Conservation (phyloP, 2,797 vertebrate species). For the Neosilurus hyrtlii region DNA sequence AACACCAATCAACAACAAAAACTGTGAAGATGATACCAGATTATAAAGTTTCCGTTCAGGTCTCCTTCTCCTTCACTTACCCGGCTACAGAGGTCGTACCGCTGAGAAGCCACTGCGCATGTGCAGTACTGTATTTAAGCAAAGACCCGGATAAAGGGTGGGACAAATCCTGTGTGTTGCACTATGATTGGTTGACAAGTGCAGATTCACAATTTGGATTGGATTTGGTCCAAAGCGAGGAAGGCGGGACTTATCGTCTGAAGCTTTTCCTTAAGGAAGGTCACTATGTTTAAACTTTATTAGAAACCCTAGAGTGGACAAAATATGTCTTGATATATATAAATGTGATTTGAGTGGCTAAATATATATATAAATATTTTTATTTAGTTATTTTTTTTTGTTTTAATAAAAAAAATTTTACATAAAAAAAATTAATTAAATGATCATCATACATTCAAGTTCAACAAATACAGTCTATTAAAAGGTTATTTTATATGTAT, state of each 20-base stretch:
- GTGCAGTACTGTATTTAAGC: constrained; percentile 45
- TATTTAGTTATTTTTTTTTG: no score
- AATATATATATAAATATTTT: no score
- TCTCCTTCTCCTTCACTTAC: constrained; percentile 53
- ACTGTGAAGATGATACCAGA: constrained; percentile 38
- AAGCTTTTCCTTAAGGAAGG: constrained; percentile 34
- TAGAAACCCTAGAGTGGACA: not conserved
- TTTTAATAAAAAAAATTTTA: no score
- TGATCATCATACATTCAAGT: not conserved
- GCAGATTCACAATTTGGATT: not conserved
- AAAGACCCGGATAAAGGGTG: constrained; percentile 43
- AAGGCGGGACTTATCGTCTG: not conserved
- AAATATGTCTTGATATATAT: not conserved
- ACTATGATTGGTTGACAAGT: not conserved
- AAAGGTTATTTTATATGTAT: not conserved
- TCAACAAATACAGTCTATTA: not conserved
- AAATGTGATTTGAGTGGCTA: not conserved
- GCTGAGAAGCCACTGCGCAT: constrained; percentile 54
- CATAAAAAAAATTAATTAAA: no score
- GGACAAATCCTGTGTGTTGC: not conserved
- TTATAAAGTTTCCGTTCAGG: constrained; percentile 18
- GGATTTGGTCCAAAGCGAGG: no score
- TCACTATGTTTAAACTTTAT: constrained; percentile 49
- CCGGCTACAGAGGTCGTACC: constrained; percentile 60
- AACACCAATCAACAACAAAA: not conserved